phyloP scores from a whole-genome alignment of 2,888 invertebrate genomes.

The Salticus scenicus region DNA sequence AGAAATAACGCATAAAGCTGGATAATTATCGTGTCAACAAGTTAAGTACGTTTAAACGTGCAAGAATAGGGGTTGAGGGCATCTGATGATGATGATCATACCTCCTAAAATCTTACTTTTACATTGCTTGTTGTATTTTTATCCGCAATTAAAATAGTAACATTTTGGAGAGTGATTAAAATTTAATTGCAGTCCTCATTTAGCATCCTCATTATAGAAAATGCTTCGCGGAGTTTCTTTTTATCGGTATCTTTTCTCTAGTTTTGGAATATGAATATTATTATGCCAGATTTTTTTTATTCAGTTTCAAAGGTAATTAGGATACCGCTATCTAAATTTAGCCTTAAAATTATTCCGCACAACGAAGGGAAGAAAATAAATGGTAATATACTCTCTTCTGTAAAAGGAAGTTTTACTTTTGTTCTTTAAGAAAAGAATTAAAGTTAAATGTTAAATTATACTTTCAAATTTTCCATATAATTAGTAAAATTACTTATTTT shows the following conservation, averaged over 20 bases:
- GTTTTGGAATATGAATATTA: constrained; percentile 30
- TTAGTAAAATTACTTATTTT: too few relatives aligned
- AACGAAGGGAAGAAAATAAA: constrained; percentile 26
- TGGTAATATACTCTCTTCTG: constrained; percentile 2
- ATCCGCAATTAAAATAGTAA: constrained; percentile 6
- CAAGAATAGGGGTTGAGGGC: background rate
- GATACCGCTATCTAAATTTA: constrained; percentile 49
- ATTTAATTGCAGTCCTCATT: constrained; percentile 49
- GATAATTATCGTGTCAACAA: constrained; percentile 53
- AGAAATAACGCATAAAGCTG: constrained; percentile 37
- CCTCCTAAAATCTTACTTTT: constrained; percentile 36
- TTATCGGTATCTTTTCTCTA: constrained; percentile 3
- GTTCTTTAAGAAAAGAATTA: background rate
- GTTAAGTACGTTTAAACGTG: background rate
- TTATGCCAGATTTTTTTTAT: background rate
- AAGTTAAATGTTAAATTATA: background rate
- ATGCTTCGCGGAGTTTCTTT: constrained; percentile 25
- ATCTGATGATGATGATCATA: constrained; percentile 17
- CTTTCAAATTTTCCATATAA: too few relatives aligned
- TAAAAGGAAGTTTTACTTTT: constrained; percentile 24
- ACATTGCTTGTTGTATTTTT: constrained; percentile 30
- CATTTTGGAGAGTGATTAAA: constrained; percentile 46
- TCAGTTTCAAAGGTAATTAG: constrained; percentile 34
- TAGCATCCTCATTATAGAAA: constrained; percentile 38
- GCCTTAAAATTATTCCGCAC: constrained; percentile 38